These are phyloP conservation scores for Lydus trimaculatus DNA, from an alignment of 2,888 invertebrate genomes.

Conservation along the genomic window DNA sequence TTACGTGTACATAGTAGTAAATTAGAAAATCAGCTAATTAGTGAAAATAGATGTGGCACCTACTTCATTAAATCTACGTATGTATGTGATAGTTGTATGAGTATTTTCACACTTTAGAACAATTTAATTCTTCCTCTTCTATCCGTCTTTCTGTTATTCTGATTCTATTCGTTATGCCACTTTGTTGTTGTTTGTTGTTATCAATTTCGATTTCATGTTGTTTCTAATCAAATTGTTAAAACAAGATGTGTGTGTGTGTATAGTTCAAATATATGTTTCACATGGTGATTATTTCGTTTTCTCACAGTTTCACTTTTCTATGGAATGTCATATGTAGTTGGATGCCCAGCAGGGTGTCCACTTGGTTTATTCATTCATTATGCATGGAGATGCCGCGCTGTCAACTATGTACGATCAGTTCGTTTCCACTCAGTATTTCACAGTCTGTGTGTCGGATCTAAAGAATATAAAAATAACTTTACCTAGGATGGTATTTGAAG, in stretches of 20 bases:
- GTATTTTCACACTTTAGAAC: background rate
- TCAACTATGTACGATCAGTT: slow-evolving; percentile 23
- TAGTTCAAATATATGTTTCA: background rate
- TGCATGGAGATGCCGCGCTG: slow-evolving; percentile 44
- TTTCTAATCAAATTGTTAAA: no score
- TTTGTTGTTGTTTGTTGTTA: background rate
- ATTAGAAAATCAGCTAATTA: slow-evolving; percentile 3
- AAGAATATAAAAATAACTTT: slow-evolving; percentile 9
- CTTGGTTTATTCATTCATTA: slow-evolving; percentile 43
- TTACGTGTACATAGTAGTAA: background rate
- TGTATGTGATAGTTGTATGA: background rate
- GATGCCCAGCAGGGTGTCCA: slow-evolving; percentile 42
- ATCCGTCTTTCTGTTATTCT: background rate
- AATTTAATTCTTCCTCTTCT: background rate
- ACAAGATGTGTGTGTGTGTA: no score
- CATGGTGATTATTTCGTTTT: slow-evolving; percentile 51
- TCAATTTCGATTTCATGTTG: background rate
- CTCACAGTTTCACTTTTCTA: slow-evolving; percentile 46
- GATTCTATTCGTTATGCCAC: background rate
- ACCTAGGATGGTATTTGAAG: slow-evolving; percentile 6
- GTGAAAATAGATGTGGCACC: background rate
- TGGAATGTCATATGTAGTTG: slow-evolving; percentile 53
- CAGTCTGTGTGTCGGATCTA: slow-evolving; percentile 4
- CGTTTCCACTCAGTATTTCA: slow-evolving; percentile 9
- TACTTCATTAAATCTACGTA: background rate